Percentiles rank a stretch among this genome's conserved stretches.
Conservation (phyloP, 2,113 vertebrate species). For the Probosciger aterrimus region DNA sequence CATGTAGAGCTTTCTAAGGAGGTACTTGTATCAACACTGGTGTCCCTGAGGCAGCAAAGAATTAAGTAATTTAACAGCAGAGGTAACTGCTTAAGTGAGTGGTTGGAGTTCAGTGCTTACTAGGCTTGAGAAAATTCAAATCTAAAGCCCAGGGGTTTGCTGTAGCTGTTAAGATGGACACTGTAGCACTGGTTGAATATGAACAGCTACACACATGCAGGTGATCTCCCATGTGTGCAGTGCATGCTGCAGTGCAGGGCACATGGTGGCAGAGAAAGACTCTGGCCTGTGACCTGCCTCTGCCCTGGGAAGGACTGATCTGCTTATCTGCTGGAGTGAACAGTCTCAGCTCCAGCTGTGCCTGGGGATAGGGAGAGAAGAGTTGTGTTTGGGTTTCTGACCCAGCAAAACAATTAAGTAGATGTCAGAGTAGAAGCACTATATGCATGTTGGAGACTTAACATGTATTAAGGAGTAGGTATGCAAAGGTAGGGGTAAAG, state of each 20-base stretch:
- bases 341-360: background rate
- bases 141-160: background rate
- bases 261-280: accelerated
- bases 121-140: background rate
- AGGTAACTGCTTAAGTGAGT: background rate
- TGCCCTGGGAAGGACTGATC: background rate
- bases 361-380: background rate
- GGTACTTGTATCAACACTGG: background rate
- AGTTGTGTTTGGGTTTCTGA: background rate
- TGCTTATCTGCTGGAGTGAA: background rate
- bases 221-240: background rate
- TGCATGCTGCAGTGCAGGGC: background rate
- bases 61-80: background rate
- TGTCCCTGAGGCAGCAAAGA: background rate
- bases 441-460: background rate
- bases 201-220: background rate
- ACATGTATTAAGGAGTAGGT: background rate
- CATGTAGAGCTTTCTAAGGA: background rate
- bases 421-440: background rate
- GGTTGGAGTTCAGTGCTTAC: background rate
- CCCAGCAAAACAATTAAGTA: background rate
- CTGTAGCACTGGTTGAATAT: background rate
- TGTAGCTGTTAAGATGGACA: background rate
- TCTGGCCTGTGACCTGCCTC: background rate
- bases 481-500: background rate